A percentile compares a stretch with the other conserved stretches of the same genome.
phyloP scores from a whole-genome alignment of 1,140 invertebrate genomes.

The Arion vulgaris region DNA sequence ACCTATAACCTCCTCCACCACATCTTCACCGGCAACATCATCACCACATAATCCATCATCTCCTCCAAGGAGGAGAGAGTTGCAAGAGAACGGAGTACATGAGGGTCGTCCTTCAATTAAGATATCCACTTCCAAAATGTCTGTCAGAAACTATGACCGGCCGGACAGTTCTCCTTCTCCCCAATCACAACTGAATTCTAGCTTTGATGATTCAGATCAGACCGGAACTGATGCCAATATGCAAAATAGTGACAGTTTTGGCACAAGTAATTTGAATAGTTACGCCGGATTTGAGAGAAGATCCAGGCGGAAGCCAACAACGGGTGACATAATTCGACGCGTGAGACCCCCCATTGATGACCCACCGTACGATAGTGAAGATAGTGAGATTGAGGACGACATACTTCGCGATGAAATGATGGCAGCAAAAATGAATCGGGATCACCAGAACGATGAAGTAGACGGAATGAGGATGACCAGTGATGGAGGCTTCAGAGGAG shows the following conservation, averaged over 20 bases:
- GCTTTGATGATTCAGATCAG: constrained; percentile 22
- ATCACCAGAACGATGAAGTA: constrained; percentile 54
- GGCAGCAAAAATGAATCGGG: constrained; percentile 36
- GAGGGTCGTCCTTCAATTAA: background rate
- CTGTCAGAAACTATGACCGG: constrained; percentile 11
- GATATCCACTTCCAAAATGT: background rate
- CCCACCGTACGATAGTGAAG: constrained; percentile 55
- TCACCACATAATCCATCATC: constrained; percentile 1
- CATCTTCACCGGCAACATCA: background rate
- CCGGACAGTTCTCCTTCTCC: constrained; percentile 35
- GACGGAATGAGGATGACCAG: constrained; percentile 48
- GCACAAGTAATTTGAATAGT: constrained; percentile 12
- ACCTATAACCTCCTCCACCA: background rate
- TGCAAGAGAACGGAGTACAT: background rate
- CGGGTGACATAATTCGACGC: constrained; percentile 65
- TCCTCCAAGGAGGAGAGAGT: background rate
- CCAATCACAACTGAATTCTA: constrained; percentile 32
- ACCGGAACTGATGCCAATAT: background rate
- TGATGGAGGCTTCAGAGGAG: background rate
- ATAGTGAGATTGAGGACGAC: constrained; percentile 56
- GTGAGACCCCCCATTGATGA: constrained; percentile 55
- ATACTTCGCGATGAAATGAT: constrained; percentile 50
- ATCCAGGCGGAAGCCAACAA: constrained; percentile 61
- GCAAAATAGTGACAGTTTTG: background rate
- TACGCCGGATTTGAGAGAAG: constrained; percentile 49